Evolutionary conservation across 2,113 vertebrate genomes (phyloP).

Genomic region (Ancistrus triradiatus): DNA sequence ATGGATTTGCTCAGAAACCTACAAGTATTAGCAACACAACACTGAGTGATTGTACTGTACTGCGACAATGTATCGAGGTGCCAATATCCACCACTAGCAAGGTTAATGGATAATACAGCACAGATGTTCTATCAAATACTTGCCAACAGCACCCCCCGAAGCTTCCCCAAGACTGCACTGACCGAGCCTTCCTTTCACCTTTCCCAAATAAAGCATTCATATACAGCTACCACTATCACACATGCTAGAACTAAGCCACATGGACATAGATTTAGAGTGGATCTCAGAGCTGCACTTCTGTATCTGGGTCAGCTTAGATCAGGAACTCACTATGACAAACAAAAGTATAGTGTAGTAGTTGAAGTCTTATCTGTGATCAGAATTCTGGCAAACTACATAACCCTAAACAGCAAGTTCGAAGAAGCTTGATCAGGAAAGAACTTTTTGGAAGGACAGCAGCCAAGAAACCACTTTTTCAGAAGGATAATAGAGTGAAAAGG

Average conservation of each 20-base stretch:
- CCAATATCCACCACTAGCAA: too few relatives aligned
- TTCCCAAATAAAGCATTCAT: constrained; percentile 56
- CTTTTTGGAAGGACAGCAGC: too few relatives aligned
- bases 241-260: constrained; percentile 50
- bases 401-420: too few relatives aligned
- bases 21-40: too few relatives aligned
- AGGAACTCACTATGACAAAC: not conserved
- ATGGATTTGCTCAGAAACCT: too few relatives aligned
- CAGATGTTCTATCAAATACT: constrained; percentile 57
- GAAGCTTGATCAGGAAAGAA: too few relatives aligned
- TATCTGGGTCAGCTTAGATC: not conserved
- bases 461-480: too few relatives aligned
- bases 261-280: not conserved
- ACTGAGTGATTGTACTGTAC: too few relatives aligned
- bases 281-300: constrained; percentile 10
- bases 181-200: constrained; percentile 45
- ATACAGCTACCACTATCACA: constrained; percentile 41
- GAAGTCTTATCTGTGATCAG: constrained; percentile 7
- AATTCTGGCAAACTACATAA: not conserved
- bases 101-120: constrained; percentile 61
- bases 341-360: not conserved
- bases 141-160: constrained; percentile 49
- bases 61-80: too few relatives aligned
- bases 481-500: too few relatives aligned
- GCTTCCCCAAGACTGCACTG: constrained; percentile 56